Conservation (phyloP, 2,113 vertebrate genomes). For the Cisticola juncidis region DNA sequence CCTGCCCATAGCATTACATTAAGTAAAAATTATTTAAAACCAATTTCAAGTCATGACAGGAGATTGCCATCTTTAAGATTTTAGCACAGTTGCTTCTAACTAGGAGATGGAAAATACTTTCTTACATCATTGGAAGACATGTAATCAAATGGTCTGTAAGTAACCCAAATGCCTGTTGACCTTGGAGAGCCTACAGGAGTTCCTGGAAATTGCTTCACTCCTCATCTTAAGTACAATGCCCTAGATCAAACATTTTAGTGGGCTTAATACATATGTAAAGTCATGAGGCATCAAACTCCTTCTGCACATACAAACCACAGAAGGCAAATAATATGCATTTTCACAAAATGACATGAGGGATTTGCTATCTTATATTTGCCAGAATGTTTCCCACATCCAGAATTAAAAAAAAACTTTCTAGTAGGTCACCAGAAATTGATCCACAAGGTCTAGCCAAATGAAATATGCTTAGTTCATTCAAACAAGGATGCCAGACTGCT, state of each 20-base stretch:
- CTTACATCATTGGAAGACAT: neutral
- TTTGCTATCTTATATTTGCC: neutral
- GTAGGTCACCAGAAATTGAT: neutral
- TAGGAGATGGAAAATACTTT: neutral
- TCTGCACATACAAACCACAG: neutral
- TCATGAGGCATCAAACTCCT: neutral
- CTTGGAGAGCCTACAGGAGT: neutral
- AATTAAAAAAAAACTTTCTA: neutral
- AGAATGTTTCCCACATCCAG: neutral
- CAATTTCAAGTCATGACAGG: neutral
- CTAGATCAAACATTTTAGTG: neutral
- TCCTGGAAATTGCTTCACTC: neutral
- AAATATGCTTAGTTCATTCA: neutral
- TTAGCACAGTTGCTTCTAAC: neutral
- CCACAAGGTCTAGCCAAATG: neutral
- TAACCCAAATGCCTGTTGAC: neutral
- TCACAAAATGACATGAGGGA: neutral
- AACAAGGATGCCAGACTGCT: neutral
- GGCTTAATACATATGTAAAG: accelerated
- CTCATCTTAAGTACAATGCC: neutral
- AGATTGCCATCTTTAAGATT: neutral
- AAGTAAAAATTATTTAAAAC: neutral
- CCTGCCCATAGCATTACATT: neutral
- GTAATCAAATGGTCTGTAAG: neutral
- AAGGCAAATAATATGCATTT: neutral